phyloP scores from a whole-genome alignment of 2,797 vertebrate species.

The Chrosomus eos region DNA sequence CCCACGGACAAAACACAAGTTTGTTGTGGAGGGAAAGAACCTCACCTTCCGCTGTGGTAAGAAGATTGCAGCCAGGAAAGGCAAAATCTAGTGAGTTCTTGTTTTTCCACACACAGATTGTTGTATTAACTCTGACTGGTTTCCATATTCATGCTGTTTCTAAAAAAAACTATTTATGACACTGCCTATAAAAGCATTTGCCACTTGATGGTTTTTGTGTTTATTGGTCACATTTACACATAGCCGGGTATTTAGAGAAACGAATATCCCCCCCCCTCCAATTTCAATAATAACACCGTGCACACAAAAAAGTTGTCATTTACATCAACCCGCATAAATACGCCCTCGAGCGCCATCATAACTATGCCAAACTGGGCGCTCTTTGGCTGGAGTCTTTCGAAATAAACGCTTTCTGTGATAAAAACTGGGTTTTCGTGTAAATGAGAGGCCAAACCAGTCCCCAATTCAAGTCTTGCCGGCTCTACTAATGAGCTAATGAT shows the following conservation, averaged over 20 bases:
- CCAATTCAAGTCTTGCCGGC: neutral
- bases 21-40: slow-evolving; percentile 90
- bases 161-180: neutral
- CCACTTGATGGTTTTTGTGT: neutral
- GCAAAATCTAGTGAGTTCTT: slow-evolving; percentile 93
- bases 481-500: neutral
- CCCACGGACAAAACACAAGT: slow-evolving; percentile 88
- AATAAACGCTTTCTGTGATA: too few relatives aligned
- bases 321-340: too few relatives aligned
- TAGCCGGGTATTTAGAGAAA: too few relatives aligned
- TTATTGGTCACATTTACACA: too few relatives aligned
- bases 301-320: too few relatives aligned
- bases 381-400: too few relatives aligned
- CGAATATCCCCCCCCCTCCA: too few relatives aligned
- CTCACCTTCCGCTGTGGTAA: slow-evolving; percentile 95
- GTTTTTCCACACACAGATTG: neutral
- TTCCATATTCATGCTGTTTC: neutral
- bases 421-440: too few relatives aligned
- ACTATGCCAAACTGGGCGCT: too few relatives aligned
- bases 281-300: too few relatives aligned
- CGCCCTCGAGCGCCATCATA: too few relatives aligned
- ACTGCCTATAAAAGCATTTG: neutral
- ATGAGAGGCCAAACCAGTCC: too few relatives aligned
- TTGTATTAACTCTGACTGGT: neutral
- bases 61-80: slow-evolving; percentile 94